These are phyloP conservation scores for Amazonetta brasiliensis DNA, from an alignment of 2,797 vertebrate species.

Conservation along the genomic window DNA sequence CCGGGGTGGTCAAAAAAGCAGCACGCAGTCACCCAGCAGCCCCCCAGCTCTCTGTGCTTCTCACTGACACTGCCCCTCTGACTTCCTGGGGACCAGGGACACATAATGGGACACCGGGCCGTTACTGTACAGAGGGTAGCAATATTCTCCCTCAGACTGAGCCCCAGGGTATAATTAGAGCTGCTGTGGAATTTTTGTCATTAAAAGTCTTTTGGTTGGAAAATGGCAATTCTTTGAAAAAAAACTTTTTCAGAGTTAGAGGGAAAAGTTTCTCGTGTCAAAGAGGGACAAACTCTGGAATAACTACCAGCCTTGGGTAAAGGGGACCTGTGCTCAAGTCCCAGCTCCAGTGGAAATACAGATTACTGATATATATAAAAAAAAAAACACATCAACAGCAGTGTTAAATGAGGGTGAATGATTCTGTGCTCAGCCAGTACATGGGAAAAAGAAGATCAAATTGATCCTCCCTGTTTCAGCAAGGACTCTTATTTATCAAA, in stretches of 20 bases:
- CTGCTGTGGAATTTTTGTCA: conserved; percentile 38
- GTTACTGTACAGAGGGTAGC: neutral
- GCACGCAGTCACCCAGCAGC: accelerated
- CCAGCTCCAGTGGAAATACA: neutral
- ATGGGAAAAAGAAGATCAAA: neutral
- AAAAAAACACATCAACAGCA: neutral
- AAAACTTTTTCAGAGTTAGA: neutral
- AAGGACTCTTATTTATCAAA: neutral
- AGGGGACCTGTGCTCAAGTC: neutral
- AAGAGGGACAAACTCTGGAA: neutral
- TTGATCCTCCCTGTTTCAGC: neutral
- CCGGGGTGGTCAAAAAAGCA: neutral
- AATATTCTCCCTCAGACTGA: neutral
- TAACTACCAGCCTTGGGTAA: neutral
- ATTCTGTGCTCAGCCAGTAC: neutral
- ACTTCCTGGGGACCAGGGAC: neutral
- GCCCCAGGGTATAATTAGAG: neutral
- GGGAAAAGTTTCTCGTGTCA: neutral
- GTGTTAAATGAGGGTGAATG: neutral
- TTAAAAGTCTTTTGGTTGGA: conserved; percentile 30
- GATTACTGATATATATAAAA: neutral
- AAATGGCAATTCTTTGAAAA: conserved; percentile 15
- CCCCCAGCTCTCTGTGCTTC: neutral
- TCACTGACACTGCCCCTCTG: neutral
- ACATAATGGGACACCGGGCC: neutral